Percentiles rank a stretch among this genome's conserved stretches.
Evolutionary conservation across 2,888 invertebrate genomes (phyloP).

Genomic region (Calameuta pallipes): DNA sequence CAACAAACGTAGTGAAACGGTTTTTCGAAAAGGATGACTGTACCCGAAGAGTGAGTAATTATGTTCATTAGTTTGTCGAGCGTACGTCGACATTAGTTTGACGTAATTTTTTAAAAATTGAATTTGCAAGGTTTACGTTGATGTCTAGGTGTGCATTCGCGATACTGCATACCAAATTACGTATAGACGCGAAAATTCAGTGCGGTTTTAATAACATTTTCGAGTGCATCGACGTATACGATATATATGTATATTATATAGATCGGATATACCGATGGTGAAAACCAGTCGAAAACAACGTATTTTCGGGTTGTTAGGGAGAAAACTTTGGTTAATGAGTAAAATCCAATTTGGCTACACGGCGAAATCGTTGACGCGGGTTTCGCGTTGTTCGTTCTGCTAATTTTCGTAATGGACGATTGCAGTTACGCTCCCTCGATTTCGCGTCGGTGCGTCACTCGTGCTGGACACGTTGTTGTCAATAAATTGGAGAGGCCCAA

Average conservation of each 20-base stretch:
- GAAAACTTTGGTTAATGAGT: background rate
- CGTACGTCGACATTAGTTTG: background rate
- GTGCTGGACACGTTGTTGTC: background rate
- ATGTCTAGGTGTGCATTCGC: background rate
- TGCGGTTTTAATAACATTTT: background rate
- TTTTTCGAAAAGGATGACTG: conserved; percentile 35
- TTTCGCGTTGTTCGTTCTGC: background rate
- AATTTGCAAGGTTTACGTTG: background rate
- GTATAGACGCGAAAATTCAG: background rate
- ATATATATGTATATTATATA: no score
- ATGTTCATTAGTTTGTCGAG: background rate
- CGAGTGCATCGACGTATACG: background rate
- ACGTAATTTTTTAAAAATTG: background rate
- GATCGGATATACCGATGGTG: background rate
- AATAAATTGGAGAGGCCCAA: background rate
- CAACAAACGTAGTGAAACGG: background rate
- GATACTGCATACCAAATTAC: background rate
- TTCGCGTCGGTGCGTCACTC: background rate
- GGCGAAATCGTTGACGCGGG: background rate
- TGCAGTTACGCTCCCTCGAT: background rate
- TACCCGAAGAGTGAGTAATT: conserved; percentile 48
- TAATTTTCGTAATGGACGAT: background rate
- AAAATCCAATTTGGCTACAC: background rate
- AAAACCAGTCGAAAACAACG: background rate
- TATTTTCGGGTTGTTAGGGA: background rate